These are phyloP conservation scores for Morone chrysops DNA, from an alignment of 2,113 vertebrate species.

Conservation along the genomic window DNA sequence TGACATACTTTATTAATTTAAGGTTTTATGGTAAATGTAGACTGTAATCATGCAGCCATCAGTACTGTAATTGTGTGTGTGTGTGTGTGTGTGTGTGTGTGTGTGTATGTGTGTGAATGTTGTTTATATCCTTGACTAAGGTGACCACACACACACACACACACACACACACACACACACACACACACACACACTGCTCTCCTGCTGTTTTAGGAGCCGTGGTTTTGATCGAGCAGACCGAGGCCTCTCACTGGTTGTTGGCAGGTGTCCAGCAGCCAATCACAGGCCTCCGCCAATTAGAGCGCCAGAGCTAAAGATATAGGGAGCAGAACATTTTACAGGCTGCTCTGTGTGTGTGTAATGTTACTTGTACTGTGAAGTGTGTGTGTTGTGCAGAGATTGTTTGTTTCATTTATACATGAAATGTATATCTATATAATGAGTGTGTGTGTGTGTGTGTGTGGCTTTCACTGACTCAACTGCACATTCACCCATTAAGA, in stretches of 20 bases:
- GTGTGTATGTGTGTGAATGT: neutral
- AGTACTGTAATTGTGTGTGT: conserved; percentile 26
- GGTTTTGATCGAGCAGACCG: conserved; percentile 50
- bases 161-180: conserved; percentile 49
- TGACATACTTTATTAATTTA: conserved; percentile 62
- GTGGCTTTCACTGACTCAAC: neutral
- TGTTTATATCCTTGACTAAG: conserved; percentile 29
- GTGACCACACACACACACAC: conserved; percentile 55
- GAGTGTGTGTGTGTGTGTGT: too few species aligned
- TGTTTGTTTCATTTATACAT: too few species aligned
- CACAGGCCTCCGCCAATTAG: conserved; percentile 68
- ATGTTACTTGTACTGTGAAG: neutral
- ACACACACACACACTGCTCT: conserved; percentile 43
- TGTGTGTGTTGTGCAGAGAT: neutral
- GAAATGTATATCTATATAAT: too few species aligned
- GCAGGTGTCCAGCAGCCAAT: conserved; percentile 78
- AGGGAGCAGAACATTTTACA: conserved; percentile 40
- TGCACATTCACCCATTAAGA: conserved; percentile 36
- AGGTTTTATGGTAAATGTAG: conserved; percentile 65
- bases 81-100: conserved; percentile 38
- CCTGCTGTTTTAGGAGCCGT: conserved; percentile 71
- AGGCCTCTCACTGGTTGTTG: conserved; percentile 77
- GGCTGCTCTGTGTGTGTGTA: conserved; percentile 11
- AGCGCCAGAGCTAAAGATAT: neutral
- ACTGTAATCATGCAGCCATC: conserved; percentile 46